phyloP scores from a whole-genome alignment of 2,113 vertebrate genomes.

The Grammomys dolichurus region DNA sequence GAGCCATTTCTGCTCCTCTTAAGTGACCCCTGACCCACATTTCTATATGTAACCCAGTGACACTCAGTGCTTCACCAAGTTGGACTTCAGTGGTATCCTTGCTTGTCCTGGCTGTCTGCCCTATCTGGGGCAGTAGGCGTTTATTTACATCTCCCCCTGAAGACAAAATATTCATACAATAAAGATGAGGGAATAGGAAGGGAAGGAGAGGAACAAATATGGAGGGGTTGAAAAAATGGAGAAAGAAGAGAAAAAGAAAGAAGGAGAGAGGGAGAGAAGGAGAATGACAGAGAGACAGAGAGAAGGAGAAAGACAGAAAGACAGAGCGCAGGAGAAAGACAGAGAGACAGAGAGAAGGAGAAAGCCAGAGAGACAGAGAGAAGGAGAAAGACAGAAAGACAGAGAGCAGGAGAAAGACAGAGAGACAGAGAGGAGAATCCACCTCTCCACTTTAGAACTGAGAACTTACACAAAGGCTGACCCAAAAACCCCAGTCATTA shows the following conservation, averaged over 20 bases:
- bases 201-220: too few relatives aligned
- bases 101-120: background rate
- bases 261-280: too few relatives aligned
- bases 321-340: background rate
- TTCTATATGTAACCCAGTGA: background rate
- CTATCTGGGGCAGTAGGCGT: background rate
- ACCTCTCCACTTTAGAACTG: background rate
- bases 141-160: background rate
- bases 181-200: background rate
- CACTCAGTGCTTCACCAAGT: background rate
- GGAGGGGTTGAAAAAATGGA: background rate
- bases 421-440: background rate
- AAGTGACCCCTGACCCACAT: background rate
- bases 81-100: background rate
- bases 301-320: background rate
- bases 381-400: too few relatives aligned
- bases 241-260: background rate
- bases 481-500: background rate
- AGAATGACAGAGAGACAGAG: background rate
- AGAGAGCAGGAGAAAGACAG: background rate
- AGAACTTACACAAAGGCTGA: background rate
- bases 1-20: background rate
- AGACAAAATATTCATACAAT: background rate
- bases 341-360: too few relatives aligned
- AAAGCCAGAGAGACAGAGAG: too few relatives aligned